Conservation (phyloP, 2,113 vertebrate genomes). For the Hemicordylus capensis region DNA sequence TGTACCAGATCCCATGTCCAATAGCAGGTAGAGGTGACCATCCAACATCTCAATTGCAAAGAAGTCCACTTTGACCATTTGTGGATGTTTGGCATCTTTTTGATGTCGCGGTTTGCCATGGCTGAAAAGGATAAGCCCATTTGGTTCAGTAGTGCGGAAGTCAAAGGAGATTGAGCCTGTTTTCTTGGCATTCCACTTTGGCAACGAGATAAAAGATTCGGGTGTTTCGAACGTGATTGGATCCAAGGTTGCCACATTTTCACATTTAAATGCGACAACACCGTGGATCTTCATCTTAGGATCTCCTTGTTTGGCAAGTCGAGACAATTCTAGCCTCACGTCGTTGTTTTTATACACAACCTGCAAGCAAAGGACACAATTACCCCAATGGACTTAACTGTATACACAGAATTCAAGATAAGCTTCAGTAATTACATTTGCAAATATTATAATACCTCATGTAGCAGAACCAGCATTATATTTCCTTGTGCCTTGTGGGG, state of each 20-base stretch:
- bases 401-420: background rate
- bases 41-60: slow-evolving; percentile 99
- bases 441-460: background rate
- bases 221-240: slow-evolving; percentile 98
- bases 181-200: slow-evolving; percentile 98
- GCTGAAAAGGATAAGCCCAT: slow-evolving; percentile 95
- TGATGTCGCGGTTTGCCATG: slow-evolving; percentile 94
- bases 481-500: too few species aligned
- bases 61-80: slow-evolving; percentile 95
- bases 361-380: slow-evolving; percentile 73
- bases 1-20: slow-evolving; percentile 98
- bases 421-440: background rate
- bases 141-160: slow-evolving; percentile 97
- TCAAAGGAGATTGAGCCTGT: slow-evolving; percentile 98
- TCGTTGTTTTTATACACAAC: slow-evolving; percentile 99
- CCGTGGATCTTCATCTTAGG: slow-evolving; percentile 96
- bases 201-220: slow-evolving; percentile 92
- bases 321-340: slow-evolving; percentile 92
- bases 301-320: slow-evolving; percentile 93
- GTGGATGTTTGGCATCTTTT: slow-evolving; percentile 91
- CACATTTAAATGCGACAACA: slow-evolving; percentile 97
- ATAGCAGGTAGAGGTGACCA: slow-evolving; percentile 92
- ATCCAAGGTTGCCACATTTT: slow-evolving; percentile 96
- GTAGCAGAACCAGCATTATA: background rate
- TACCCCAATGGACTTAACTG: background rate